These are phyloP conservation scores for Castor canadensis DNA, from an alignment of 2,113 vertebrate species.

Conservation along the genomic window DNA sequence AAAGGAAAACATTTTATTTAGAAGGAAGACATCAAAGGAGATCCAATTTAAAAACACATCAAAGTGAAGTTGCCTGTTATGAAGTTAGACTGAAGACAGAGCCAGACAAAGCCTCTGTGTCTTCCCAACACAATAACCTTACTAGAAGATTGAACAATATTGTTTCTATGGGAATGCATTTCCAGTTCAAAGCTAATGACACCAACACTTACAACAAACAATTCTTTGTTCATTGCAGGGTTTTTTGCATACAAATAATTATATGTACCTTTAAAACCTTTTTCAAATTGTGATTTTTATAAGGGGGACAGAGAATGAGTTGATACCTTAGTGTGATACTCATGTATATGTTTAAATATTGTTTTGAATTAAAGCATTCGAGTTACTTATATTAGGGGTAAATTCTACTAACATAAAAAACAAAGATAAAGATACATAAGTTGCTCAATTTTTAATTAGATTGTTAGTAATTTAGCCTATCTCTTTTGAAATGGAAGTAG, in stretches of 20 bases:
- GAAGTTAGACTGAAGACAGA: background rate
- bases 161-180: background rate
- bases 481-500: too few species aligned
- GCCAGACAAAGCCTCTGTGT: background rate
- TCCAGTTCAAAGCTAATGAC: constrained; percentile 2
- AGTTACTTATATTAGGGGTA: too few species aligned
- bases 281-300: constrained; percentile 2
- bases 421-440: too few species aligned
- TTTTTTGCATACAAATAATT: background rate
- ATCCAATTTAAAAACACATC: background rate
- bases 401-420: too few species aligned
- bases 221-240: background rate
- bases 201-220: background rate
- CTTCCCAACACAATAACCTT: background rate
- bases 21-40: background rate
- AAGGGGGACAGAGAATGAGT: background rate
- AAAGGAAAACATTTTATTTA: background rate
- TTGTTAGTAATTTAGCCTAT: too few species aligned
- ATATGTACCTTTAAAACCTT: background rate
- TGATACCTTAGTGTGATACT: background rate
- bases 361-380: too few species aligned
- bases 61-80: background rate
- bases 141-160: background rate
- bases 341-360: background rate
- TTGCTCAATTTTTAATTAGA: too few species aligned